A percentile compares a stretch with the other conserved stretches of the same genome.
phyloP scores from a whole-genome alignment of 2,113 vertebrate species.

The Urocitellus parryii region DNA sequence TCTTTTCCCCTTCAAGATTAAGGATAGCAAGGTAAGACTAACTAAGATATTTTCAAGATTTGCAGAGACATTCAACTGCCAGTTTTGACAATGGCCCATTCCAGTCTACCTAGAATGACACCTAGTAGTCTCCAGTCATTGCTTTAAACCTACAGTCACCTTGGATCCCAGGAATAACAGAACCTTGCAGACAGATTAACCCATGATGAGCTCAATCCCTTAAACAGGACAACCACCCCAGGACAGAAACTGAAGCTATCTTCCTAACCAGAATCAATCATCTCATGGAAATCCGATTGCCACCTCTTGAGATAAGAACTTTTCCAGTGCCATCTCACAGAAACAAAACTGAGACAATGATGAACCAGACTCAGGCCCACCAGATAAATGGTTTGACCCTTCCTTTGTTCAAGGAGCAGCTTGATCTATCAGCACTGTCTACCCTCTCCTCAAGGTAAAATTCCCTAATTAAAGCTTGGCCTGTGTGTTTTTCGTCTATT shows the following conservation, averaged over 20 bases:
- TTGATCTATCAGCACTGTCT: not conserved
- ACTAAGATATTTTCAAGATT: not conserved
- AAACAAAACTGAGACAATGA: not conserved
- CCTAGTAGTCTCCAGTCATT: not conserved
- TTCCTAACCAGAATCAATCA: not conserved
- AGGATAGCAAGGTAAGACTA: not conserved
- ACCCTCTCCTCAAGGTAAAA: not conserved
- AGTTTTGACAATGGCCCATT: not conserved
- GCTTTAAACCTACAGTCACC: not conserved
- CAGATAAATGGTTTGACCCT: not conserved
- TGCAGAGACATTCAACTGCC: not conserved
- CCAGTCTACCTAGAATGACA: not conserved
- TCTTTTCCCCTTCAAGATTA: not conserved
- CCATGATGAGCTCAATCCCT: no score
- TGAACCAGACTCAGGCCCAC: not conserved
- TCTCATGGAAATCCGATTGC: not conserved
- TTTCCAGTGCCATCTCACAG: not conserved
- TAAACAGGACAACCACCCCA: not conserved
- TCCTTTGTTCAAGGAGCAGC: not conserved
- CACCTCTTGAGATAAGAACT: not conserved
- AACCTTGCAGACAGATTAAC: not conserved
- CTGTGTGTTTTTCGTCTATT: not conserved
- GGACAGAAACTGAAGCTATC: not conserved
- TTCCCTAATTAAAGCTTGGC: not conserved
- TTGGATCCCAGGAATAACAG: not conserved